Conservation (phyloP, 2,797 vertebrate genomes). For the Halcyon badia region DNA sequence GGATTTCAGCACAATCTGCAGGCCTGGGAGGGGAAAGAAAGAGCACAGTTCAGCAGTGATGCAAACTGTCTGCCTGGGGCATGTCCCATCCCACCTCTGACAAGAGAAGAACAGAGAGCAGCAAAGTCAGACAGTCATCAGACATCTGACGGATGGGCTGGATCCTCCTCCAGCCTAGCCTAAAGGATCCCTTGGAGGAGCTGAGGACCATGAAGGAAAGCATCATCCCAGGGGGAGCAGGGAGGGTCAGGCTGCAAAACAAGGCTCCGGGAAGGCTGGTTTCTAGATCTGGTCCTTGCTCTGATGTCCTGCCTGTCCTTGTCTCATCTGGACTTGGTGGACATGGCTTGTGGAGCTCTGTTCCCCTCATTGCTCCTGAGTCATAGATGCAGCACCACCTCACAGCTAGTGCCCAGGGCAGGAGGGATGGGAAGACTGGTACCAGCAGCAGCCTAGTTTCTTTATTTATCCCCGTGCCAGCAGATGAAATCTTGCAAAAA, state of each 20-base stretch:
- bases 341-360: background rate
- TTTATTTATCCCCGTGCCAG: background rate
- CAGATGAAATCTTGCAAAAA: conserved; percentile 15
- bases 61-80: background rate
- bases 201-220: background rate
- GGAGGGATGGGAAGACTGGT: background rate
- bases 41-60: background rate
- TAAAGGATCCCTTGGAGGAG: background rate
- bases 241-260: background rate
- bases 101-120: background rate
- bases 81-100: background rate
- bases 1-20: conserved; percentile 98
- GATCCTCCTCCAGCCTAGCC: background rate
- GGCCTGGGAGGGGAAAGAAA: conserved; percentile 80
- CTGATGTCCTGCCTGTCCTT: background rate
- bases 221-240: background rate
- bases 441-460: background rate
- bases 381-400: accelerated
- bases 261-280: background rate
- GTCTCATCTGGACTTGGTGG: background rate
- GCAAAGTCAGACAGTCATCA: background rate
- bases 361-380: accelerated
- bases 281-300: background rate
- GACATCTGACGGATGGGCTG: background rate
- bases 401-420: background rate